A percentile compares a stretch with the other conserved stretches of the same genome.
phyloP scores from a whole-genome alignment of 2,113 vertebrate genomes.

The Grammomys surdaster region DNA sequence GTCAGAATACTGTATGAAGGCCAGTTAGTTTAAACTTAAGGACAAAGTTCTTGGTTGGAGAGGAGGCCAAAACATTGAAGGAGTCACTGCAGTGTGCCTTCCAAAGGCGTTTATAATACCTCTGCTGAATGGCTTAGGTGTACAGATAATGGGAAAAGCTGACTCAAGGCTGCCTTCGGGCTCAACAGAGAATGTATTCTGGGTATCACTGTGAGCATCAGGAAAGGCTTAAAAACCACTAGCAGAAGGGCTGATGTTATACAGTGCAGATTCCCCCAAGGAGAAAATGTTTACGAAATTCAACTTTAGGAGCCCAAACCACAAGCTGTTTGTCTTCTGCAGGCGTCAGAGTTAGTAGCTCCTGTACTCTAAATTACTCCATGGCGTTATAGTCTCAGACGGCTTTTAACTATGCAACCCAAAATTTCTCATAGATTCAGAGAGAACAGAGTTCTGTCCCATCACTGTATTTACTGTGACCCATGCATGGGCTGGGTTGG shows the following conservation, averaged over 20 bases:
- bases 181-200: slow-evolving; percentile 68
- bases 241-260: slow-evolving; percentile 56
- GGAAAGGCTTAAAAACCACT: slow-evolving; percentile 46
- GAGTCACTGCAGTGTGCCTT: slow-evolving; percentile 29
- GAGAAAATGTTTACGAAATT: slow-evolving; percentile 66
- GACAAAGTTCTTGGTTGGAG: slow-evolving; percentile 34
- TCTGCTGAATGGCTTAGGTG: slow-evolving; percentile 49
- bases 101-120: slow-evolving; percentile 57
- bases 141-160: slow-evolving; percentile 71
- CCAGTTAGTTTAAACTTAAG: slow-evolving; percentile 45
- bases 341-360: slow-evolving; percentile 48
- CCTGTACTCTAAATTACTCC: slow-evolving; percentile 35
- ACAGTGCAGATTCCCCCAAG: slow-evolving; percentile 55
- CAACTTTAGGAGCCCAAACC: slow-evolving; percentile 63
- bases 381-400: not conserved
- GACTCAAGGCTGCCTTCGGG: slow-evolving; percentile 78
- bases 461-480: not conserved
- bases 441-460: not conserved
- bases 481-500: not conserved
- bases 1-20: not conserved
- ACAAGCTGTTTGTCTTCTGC: slow-evolving; percentile 57
- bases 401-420: not conserved
- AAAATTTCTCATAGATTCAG: slow-evolving; percentile 22
- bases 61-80: slow-evolving; percentile 34
- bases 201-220: slow-evolving; percentile 43